Evolutionary conservation across 2,797 vertebrate species (phyloP).

Genomic region (Rhinoraja longicauda): DNA sequence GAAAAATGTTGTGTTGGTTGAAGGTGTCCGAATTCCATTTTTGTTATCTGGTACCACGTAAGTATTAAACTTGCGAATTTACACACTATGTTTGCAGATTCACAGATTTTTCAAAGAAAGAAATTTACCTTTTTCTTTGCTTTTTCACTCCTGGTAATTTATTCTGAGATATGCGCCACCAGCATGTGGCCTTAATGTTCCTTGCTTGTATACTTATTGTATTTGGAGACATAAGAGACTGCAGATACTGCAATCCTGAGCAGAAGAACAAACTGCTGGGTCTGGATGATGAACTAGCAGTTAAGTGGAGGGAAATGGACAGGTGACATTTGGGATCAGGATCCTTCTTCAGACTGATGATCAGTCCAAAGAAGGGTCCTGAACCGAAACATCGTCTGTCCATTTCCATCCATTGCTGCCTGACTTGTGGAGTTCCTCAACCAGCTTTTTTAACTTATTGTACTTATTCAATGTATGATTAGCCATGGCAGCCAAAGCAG

Average conservation of each 20-base stretch:
- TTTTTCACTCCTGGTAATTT: not conserved
- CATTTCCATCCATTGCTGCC: too few relatives aligned
- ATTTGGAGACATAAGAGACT: not conserved
- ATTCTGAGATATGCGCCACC: not conserved
- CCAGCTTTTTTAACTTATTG: not conserved
- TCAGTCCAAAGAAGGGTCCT: too few relatives aligned
- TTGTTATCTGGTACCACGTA: slow-evolving; percentile 83
- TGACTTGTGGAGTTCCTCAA: too few relatives aligned
- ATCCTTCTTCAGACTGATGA: too few relatives aligned
- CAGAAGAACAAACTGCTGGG: too few relatives aligned
- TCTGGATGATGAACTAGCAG: too few relatives aligned
- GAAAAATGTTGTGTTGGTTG: slow-evolving; percentile 87
- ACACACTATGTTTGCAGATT: not conserved
- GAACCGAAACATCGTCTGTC: too few relatives aligned
- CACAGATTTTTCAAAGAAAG: not conserved
- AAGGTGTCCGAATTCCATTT: slow-evolving; percentile 88
- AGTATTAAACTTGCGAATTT: slow-evolving; percentile 48
- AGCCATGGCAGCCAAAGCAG: not conserved
- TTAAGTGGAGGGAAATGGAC: too few relatives aligned
- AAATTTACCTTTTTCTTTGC: not conserved
- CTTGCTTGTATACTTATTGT: not conserved
- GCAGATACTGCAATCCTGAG: too few relatives aligned
- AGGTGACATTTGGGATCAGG: too few relatives aligned
- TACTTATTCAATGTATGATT: not conserved
- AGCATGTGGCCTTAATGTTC: not conserved